A percentile compares a stretch with the other conserved stretches of the same genome.
These are phyloP conservation scores for Poeciliopsis turneri DNA, from an alignment of 2,797 vertebrate species.

Conservation along the genomic window DNA sequence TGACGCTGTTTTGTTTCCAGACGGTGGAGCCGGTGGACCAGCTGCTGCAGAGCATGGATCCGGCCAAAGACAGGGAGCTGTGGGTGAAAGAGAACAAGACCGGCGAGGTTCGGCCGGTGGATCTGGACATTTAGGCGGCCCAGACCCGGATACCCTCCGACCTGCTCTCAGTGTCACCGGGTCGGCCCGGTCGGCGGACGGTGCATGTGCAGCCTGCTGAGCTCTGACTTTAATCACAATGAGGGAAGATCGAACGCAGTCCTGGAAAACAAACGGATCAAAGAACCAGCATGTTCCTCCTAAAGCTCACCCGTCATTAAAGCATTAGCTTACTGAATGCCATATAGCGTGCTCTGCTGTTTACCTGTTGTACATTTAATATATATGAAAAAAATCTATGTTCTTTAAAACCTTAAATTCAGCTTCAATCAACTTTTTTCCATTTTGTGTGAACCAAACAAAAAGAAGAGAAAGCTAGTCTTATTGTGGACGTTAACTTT, in stretches of 20 bases:
- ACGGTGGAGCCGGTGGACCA: conserved; percentile 95
- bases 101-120: conserved; percentile 91
- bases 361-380: conserved; percentile 65
- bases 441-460: conserved; percentile 48
- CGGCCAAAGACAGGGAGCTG: conserved; percentile 95
- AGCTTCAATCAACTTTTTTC: conserved; percentile 48
- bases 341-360: conserved; percentile 65
- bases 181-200: conserved; percentile 48
- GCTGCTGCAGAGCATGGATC: conserved; percentile 94
- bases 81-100: conserved; percentile 98
- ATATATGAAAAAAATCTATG: conserved; percentile 33
- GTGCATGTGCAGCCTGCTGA: conserved; percentile 51
- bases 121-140: conserved; percentile 91
- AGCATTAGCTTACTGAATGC: conserved; percentile 65
- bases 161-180: conserved; percentile 30
- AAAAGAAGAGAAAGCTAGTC: conserved; percentile 17
- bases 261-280: conserved; percentile 37
- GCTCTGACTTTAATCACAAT: conserved; percentile 24
- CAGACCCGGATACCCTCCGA: conserved; percentile 34
- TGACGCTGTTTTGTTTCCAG: conserved; percentile 65
- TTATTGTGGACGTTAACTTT: conserved; percentile 57
- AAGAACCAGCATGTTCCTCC: conserved; percentile 75
- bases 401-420: conserved; percentile 57
- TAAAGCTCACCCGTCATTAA: conserved; percentile 57
- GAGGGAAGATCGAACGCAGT: conserved; percentile 26